Evolutionary conservation across 2,797 vertebrate genomes (phyloP), one percentile per base, ranked within the genome.

Genomic region (Chelidonichthys spinosus): DNA sequence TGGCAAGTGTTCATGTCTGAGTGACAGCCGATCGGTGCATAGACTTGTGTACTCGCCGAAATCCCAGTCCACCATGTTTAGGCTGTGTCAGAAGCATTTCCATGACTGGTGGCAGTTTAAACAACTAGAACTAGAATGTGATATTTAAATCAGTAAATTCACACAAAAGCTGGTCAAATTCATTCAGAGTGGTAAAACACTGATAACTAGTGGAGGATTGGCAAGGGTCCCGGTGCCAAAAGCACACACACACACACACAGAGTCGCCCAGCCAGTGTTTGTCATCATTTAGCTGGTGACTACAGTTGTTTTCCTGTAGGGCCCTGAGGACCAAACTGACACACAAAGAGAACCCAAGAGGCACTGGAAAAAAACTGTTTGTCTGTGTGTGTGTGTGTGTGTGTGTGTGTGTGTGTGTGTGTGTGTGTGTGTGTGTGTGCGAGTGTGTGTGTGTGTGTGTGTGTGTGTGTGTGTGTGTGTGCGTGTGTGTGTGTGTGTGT

Each of bases 301-400:
- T 83, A 90, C 90, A 86, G 87, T 92, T 92, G 91, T 92, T 91
- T 90, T 92, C 78, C 82, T 74, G 58, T 0, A 0, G 60, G 53
- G 14, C 82, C 43, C 62, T 58, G 35, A 74, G 70, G 83, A 69
- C 72, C 37, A 73, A 86, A 71, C 43, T 80, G 83, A 85, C 85
- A 86, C 77, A 87, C 79, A 85, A 63, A 72, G 58, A 74, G 2
- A 69, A 2, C 87, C 83, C 76, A 36, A 46, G 83, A 81, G 87
- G 65, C 44, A 74, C 15, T n/a, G 36, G 44, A 76, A 89, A 86
- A 86, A 81, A 89, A 72, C 43, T 63, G 25, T 25, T 25, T 25
- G 25, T 25, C 39, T 54, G 47, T 77, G 55, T 69, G 36, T 70
- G 25, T 75, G 62, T 63, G 54, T 63, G 64, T 77, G 55, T 67